Evolutionary conservation across 2,113 vertebrate species (phyloP).

Genomic region (Saguinus midas): DNA sequence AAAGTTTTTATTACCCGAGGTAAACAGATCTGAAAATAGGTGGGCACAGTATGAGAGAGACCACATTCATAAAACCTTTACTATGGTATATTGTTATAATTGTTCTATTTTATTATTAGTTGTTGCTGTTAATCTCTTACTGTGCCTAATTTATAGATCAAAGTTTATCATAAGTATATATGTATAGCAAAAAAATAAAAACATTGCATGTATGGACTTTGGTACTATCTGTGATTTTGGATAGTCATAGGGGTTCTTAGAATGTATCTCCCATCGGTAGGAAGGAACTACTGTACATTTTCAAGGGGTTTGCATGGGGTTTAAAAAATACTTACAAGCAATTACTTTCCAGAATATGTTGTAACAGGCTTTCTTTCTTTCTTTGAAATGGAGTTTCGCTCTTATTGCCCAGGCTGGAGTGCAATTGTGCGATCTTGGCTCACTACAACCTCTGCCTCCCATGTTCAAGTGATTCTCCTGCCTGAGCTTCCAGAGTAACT

Average conservation of each 20-base stretch:
- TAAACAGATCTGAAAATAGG: background rate
- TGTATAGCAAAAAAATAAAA: background rate
- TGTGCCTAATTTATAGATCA: background rate
- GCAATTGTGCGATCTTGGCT: too few relatives aligned
- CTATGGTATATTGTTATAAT: background rate
- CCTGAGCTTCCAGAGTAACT: too few relatives aligned
- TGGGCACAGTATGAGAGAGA: background rate
- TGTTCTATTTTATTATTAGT: background rate
- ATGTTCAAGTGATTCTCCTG: too few relatives aligned
- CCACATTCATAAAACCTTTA: background rate
- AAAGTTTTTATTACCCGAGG: background rate
- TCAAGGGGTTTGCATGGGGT: too few relatives aligned
- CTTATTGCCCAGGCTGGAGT: too few relatives aligned
- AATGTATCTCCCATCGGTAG: background rate
- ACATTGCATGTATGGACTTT: background rate
- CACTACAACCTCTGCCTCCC: too few relatives aligned
- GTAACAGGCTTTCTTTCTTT: too few relatives aligned
- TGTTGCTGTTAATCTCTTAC: background rate
- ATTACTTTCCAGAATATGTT: rapidly evolving
- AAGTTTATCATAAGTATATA: background rate
- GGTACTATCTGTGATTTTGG: background rate
- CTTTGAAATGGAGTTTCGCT: too few relatives aligned
- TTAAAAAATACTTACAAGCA: background rate
- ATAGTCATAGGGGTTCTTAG: background rate
- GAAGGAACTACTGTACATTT: background rate